A percentile compares a stretch with the other conserved stretches of the same genome.
phyloP scores from a whole-genome alignment of 2,888 invertebrate species.

The Bruchidius siliquastri region DNA sequence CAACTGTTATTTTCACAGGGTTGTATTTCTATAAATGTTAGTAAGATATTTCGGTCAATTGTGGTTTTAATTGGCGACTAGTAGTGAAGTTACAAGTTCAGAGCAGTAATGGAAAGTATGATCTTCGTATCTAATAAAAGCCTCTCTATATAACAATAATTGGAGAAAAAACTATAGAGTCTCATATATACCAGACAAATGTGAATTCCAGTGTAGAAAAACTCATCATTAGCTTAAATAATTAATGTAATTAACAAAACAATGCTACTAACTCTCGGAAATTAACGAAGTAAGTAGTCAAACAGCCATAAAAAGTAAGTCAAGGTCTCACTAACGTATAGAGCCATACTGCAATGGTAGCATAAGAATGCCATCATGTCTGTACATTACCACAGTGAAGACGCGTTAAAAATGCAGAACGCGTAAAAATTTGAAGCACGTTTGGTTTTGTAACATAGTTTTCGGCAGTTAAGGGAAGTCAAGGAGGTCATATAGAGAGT shows the following conservation, averaged over 20 bases:
- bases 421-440: not conserved
- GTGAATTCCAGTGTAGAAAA: not conserved
- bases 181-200: not conserved
- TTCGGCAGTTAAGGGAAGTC: not conserved
- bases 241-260: not conserved
- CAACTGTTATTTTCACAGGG: no score
- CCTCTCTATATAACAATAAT: no score
- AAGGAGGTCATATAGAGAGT: not conserved
- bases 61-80: no score
- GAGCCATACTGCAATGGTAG: not conserved
- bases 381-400: not conserved
- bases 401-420: not conserved
- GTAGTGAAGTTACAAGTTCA: no score
- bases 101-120: no score
- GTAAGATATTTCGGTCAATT: no score
- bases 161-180: not conserved
- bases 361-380: not conserved
- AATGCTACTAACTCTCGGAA: not conserved
- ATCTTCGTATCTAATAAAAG: no score
- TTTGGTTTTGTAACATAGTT: not conserved
- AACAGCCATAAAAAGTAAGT: not conserved
- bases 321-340: not conserved
- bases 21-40: no score
- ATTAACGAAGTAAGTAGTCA: not conserved
- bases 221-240: not conserved